These are phyloP conservation scores for Pelodiscus sinensis DNA, from an alignment of 2,113 vertebrate genomes.

Conservation along the genomic window DNA sequence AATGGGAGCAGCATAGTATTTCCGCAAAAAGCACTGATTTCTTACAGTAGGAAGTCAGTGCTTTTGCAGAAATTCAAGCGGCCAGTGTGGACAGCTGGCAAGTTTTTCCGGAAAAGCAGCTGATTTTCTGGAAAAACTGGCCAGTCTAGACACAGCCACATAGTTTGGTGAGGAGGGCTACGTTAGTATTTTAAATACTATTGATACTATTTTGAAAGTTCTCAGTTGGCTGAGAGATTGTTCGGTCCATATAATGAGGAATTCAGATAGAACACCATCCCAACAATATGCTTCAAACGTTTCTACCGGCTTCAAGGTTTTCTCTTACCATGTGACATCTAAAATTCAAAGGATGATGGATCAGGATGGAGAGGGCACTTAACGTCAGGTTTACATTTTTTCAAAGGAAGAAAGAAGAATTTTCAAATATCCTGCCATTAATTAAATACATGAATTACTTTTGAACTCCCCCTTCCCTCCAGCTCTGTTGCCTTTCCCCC, in stretches of 20 bases:
- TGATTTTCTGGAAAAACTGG: too few species aligned
- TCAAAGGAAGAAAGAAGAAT: neutral
- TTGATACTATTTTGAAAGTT: constrained; percentile 38
- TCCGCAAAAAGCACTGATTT: too few species aligned
- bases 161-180: neutral
- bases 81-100: too few species aligned
- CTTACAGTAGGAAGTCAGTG: too few species aligned
- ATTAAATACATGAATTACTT: neutral
- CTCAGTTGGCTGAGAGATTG: neutral
- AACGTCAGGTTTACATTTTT: neutral
- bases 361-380: neutral
- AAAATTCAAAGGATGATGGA: neutral
- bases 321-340: neutral
- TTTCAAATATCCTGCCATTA: neutral
- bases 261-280: neutral
- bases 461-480: constrained; percentile 10
- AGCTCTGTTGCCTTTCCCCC: neutral
- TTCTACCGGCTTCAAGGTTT: neutral
- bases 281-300: too few species aligned
- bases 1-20: too few species aligned
- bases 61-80: too few species aligned
- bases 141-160: too few species aligned
- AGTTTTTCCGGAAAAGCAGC: too few species aligned
- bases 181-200: constrained; percentile 43
- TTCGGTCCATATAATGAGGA: neutral